Base-by-base conservation (phyloP, 2,888 invertebrate species). In the Papilio elwesi region DNA sequence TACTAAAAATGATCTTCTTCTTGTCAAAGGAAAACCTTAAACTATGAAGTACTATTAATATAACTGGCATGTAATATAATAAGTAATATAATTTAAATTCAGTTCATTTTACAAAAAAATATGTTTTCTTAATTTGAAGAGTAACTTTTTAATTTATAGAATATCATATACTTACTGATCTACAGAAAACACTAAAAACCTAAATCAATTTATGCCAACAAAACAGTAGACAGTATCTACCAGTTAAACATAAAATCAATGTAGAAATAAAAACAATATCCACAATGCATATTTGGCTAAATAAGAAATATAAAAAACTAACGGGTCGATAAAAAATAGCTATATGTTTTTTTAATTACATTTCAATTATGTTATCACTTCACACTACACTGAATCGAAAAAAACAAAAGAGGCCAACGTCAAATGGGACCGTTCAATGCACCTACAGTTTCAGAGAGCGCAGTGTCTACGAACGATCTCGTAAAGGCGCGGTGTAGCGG, bases 401-500 rank as follows among this genome's bases (percentile, higher is more conserved):
- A 78, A 74, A 73, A 62, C 71, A 68, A 78, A 73, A 74, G 74
- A 68, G 74, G 72, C 75, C 75, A 75, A 67, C 70, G 55, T 53
- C 72, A 70, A 74, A 73, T 75, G 65, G 59, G 16, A 51, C 67
- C 65, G 75, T 74, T 74, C 76, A 75, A 71, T 71, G 68, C 77
- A 77, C 71, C 16, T 69, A 36, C 52, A 26, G 26, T 67, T 67
- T 71, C 15, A 26, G 15, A 67, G 12, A 26, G 59, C 52, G 62
- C n/a, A 67, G 49, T 53, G 57, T 52, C 68, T 36, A 68, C 68
- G 68, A 15, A 53, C 5, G 48, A 15, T 13, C 12, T 74, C 80
- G 84, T 81, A 83, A 80, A 81, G 81, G 82, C 84, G 85, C 85
- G 84, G 75, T 85, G 89, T 84, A 84, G 82, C 78, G 6, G 6